Conservation (phyloP, 2,888 invertebrate species). For the Lepetodrilus schrolli region DNA sequence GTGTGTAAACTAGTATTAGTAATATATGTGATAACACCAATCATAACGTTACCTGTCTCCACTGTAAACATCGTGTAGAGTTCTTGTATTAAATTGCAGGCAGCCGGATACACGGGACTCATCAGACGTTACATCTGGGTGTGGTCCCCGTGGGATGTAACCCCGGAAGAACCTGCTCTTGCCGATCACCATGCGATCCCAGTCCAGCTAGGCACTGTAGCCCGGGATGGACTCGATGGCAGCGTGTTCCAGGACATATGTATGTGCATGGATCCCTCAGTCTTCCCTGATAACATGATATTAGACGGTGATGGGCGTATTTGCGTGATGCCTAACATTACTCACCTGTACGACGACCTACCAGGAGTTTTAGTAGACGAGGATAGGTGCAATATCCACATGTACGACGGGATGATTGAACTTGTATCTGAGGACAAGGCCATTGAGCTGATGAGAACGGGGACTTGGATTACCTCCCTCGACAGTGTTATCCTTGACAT, state of each 20-base stretch:
- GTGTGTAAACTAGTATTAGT: too few relatives aligned
- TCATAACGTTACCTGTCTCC: too few relatives aligned
- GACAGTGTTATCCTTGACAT: slow-evolving; percentile 62
- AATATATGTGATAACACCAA: too few relatives aligned
- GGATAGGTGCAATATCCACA: not conserved
- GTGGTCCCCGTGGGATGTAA: slow-evolving; percentile 67
- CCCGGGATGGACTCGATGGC: not conserved
- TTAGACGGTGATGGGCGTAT: not conserved
- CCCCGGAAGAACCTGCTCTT: not conserved
- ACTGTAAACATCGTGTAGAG: too few relatives aligned
- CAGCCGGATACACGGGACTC: slow-evolving; percentile 57
- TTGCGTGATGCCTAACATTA: not conserved
- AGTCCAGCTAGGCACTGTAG: slow-evolving; percentile 45
- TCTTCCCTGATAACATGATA: too few relatives aligned
- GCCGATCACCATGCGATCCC: slow-evolving; percentile 34
- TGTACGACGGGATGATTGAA: slow-evolving; percentile 43
- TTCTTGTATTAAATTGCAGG: too few relatives aligned
- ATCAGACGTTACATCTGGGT: slow-evolving; percentile 64
- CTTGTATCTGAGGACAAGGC: slow-evolving; percentile 52
- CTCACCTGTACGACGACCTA: not conserved
- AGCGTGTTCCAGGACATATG: not conserved
- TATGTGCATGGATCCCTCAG: not conserved
- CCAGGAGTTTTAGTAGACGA: not conserved
- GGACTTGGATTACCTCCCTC: slow-evolving; percentile 36
- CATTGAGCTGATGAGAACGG: slow-evolving; percentile 35